Conservation (phyloP, 2,888 invertebrate genomes). For the Dryococelus australis region DNA sequence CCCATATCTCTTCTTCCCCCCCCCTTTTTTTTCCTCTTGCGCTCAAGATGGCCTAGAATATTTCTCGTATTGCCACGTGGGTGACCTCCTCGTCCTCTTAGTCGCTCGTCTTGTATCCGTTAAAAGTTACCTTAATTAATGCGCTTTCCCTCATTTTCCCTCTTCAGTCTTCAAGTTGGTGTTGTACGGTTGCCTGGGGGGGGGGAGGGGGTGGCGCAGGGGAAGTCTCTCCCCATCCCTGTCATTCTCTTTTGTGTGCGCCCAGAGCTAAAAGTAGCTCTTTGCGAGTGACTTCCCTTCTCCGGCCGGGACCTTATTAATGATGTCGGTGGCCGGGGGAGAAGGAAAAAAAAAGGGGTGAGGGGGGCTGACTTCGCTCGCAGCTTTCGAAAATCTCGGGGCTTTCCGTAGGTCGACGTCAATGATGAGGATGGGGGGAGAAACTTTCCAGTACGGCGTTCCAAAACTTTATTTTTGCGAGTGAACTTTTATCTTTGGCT, state of each 20-base stretch:
- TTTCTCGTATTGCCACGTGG: too few relatives aligned
- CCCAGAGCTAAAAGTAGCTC: background rate
- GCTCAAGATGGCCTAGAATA: too few relatives aligned
- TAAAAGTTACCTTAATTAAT: constrained; percentile 7
- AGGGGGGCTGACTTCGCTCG: background rate
- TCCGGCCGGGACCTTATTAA: background rate
- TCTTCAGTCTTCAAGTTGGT: background rate
- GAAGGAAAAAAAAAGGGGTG: background rate
- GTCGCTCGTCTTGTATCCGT: background rate
- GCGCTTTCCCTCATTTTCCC: background rate
- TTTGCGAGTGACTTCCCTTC: background rate
- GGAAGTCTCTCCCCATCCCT: background rate
- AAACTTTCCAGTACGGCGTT: too few relatives aligned
- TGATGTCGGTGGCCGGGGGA: background rate
- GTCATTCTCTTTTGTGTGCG: background rate
- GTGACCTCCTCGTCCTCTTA: too few relatives aligned
- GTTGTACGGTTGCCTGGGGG: background rate
- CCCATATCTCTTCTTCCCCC: too few relatives aligned
- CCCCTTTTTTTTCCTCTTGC: too few relatives aligned
- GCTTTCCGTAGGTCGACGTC: too few relatives aligned
- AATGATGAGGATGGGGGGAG: too few relatives aligned
- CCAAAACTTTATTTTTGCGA: too few relatives aligned
- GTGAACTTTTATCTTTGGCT: too few relatives aligned
- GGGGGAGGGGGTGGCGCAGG: background rate
- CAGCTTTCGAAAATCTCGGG: background rate